phyloP scores from a whole-genome alignment of 2,113 vertebrate species.

The Picathartes gymnocephalus region DNA sequence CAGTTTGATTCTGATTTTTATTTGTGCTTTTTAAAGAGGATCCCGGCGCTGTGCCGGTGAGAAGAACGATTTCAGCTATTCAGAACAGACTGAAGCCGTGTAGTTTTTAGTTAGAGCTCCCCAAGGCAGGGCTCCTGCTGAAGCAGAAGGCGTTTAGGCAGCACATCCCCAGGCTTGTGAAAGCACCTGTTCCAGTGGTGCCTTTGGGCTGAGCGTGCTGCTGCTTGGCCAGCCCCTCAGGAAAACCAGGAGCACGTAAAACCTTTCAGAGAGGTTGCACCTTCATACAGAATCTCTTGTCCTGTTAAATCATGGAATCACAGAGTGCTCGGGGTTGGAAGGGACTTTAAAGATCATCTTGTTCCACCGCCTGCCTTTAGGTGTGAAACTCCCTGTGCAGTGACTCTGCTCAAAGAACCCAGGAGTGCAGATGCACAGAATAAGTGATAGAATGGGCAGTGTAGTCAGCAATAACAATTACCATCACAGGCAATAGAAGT shows the following conservation, averaged over 20 bases:
- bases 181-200: background rate
- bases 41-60: background rate
- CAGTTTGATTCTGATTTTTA: background rate
- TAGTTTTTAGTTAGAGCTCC: background rate
- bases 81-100: background rate
- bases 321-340: background rate
- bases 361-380: background rate
- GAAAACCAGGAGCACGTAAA: background rate
- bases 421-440: background rate
- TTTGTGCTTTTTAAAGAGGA: background rate
- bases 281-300: background rate
- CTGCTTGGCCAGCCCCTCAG: background rate
- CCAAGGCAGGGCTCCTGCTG: background rate
- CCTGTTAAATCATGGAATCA: background rate
- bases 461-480: background rate
- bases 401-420: accelerated
- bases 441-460: background rate
- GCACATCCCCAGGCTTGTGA: background rate
- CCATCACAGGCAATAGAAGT: accelerated
- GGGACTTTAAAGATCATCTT: background rate
- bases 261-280: background rate
- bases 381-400: accelerated
- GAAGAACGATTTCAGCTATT: background rate
- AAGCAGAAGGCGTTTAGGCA: background rate
- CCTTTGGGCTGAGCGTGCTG: background rate